These are phyloP conservation scores for Carcina quercana DNA, from an alignment of 2,888 invertebrate species.

Conservation along the genomic window DNA sequence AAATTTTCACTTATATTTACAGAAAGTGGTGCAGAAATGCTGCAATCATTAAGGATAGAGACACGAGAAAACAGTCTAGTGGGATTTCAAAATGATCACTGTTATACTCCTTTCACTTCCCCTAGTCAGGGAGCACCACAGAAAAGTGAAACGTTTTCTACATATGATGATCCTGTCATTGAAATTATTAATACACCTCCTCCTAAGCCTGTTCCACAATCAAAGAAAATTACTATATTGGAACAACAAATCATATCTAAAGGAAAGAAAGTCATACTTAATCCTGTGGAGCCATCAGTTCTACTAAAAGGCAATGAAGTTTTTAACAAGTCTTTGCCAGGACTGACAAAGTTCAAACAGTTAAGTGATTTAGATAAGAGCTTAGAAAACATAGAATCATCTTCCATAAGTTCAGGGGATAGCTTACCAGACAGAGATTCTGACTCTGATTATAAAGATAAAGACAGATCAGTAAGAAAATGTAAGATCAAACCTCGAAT, in stretches of 20 bases:
- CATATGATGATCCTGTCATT: slow-evolving; percentile 59
- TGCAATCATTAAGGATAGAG: slow-evolving; percentile 63
- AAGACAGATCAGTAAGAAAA: slow-evolving; percentile 46
- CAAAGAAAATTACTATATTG: slow-evolving; percentile 66
- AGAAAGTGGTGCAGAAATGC: slow-evolving; percentile 70
- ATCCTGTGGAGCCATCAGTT: slow-evolving; percentile 43
- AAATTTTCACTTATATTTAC: slow-evolving; percentile 18
- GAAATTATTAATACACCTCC: slow-evolving; percentile 60
- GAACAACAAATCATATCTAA: slow-evolving; percentile 68
- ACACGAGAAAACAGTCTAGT: slow-evolving; percentile 71
- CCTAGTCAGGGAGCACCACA: slow-evolving; percentile 69
- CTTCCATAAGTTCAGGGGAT: slow-evolving; percentile 65
- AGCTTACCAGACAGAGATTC: slow-evolving; percentile 76
- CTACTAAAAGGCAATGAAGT: slow-evolving; percentile 58
- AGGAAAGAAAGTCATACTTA: slow-evolving; percentile 59
- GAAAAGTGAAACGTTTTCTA: slow-evolving; percentile 38
- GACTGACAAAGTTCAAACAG: slow-evolving; percentile 42
- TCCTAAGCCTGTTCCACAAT: slow-evolving; percentile 54
- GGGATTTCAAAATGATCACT: slow-evolving; percentile 85
- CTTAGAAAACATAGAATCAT: slow-evolving; percentile 63
- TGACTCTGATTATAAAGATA: slow-evolving; percentile 76
- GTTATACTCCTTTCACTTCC: slow-evolving; percentile 83
- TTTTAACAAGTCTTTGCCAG: slow-evolving; percentile 48
- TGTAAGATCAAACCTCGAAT: slow-evolving; percentile 56
- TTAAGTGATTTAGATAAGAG: slow-evolving; percentile 33